Evolutionary conservation across 1,140 invertebrate genomes (phyloP).

Genomic region (Catajapyx aquilonaris): DNA sequence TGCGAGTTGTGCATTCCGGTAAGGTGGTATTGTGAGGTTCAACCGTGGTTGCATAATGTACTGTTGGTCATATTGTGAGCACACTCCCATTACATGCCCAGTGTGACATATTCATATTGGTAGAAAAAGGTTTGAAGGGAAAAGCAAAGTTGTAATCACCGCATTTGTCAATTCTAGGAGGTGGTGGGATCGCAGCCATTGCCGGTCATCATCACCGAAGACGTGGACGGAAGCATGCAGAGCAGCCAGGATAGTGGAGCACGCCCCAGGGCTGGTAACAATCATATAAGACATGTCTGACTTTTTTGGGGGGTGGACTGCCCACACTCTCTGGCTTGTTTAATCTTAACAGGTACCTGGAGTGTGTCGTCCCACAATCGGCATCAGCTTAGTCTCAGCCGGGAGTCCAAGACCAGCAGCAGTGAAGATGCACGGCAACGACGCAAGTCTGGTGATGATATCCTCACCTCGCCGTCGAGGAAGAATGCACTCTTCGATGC

Average conservation of each 20-base stretch:
- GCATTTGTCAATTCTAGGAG: too few species aligned
- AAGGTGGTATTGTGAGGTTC: too few species aligned
- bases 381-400: too few species aligned
- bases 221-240: constrained; percentile 12
- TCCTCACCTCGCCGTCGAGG: constrained; percentile 29
- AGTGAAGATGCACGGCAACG: constrained; percentile 19
- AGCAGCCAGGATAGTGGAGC: constrained; percentile 10
- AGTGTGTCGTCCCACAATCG: too few species aligned
- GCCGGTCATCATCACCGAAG: constrained; percentile 21
- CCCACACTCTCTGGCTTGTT: background rate
- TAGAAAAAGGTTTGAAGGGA: too few species aligned
- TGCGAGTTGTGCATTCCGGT: too few species aligned
- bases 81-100: too few species aligned
- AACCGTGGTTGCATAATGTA: too few species aligned
- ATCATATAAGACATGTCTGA: background rate
- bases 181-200: constrained; percentile 39
- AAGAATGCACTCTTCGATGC: constrained; percentile 53
- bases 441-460: constrained; percentile 26
- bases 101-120: too few species aligned
- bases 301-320: background rate
- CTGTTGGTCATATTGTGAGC: too few species aligned
- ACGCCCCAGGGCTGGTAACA: constrained; percentile 12
- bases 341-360: constrained; percentile 7
- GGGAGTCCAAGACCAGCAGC: constrained; percentile 6
- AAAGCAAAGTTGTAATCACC: too few species aligned